A percentile compares a stretch with the other conserved stretches of the same genome.
Conservation (phyloP, 2,888 invertebrate genomes). For the Drosophila eohydei region DNA sequence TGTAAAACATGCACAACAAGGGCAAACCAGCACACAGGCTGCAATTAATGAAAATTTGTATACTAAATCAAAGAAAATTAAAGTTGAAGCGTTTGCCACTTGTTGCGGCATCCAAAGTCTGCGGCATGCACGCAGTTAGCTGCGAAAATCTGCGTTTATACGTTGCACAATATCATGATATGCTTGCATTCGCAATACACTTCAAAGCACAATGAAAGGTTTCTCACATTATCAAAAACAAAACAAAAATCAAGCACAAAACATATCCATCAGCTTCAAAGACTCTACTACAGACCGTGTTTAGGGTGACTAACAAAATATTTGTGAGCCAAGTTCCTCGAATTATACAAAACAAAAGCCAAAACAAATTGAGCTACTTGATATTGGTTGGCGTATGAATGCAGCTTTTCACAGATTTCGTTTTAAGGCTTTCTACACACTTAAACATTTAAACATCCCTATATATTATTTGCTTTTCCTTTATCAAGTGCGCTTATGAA, state of each 20-base stretch:
- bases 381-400: conserved; percentile 37
- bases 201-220: conserved; percentile 43
- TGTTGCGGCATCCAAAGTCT: conserved; percentile 55
- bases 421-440: conserved; percentile 25
- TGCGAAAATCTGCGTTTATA: conserved; percentile 29
- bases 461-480: conserved; percentile 22
- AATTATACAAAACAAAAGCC: conserved; percentile 7
- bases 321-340: conserved; percentile 32
- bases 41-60: conserved; percentile 15
- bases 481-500: conserved; percentile 72
- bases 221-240: conserved; percentile 34
- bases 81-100: conserved; percentile 22
- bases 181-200: conserved; percentile 12
- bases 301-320: conserved; percentile 17
- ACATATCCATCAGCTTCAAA: conserved; percentile 46
- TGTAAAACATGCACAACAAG: conserved; percentile 47
- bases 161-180: conserved; percentile 33
- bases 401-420: conserved; percentile 9
- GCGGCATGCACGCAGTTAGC: conserved; percentile 62
- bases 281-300: conserved; percentile 14
- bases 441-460: conserved; percentile 19
- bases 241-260: conserved; percentile 20
- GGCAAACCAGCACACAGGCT: conserved; percentile 20
- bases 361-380: conserved; percentile 9
- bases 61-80: conserved; percentile 7